These are phyloP conservation scores for Tragulus kanchil DNA, from an alignment of 2,113 vertebrate species.

Conservation along the genomic window DNA sequence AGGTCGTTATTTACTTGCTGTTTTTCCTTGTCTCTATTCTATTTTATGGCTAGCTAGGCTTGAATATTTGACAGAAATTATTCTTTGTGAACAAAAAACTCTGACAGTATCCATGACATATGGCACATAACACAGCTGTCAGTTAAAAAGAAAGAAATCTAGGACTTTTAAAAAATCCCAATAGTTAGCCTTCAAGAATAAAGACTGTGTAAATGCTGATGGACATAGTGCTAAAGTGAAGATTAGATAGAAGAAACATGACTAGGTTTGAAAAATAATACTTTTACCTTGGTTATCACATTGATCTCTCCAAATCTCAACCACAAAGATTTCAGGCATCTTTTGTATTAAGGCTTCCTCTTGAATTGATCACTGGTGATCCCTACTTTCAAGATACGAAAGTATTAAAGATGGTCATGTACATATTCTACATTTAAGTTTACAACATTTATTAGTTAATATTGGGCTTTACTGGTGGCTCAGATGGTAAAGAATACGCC, in stretches of 20 bases:
- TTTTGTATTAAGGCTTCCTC: background rate
- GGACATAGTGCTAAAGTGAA: background rate
- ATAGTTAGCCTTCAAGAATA: constrained; percentile 2
- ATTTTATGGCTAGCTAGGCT: background rate
- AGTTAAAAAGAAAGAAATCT: constrained; percentile 30
- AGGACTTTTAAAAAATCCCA: background rate
- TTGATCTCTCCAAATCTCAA: background rate
- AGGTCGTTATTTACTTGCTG: background rate
- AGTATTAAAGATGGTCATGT: background rate
- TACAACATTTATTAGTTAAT: constrained; percentile 25
- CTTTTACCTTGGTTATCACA: background rate
- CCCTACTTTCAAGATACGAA: background rate
- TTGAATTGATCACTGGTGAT: background rate
- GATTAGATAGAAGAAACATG: background rate
- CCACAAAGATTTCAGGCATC: background rate
- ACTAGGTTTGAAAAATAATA: background rate
- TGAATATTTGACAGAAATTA: background rate
- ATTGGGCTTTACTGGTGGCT: background rate
- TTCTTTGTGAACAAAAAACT: background rate
- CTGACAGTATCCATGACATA: background rate
- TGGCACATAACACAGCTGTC: background rate
- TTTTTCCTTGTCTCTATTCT: background rate
- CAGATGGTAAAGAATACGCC: background rate
- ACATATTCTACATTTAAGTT: background rate
- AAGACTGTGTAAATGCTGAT: background rate